Evolutionary conservation across 1,140 invertebrate genomes (phyloP), one percentile per base, ranked within the genome.

Genomic region (Halyomorpha halys): DNA sequence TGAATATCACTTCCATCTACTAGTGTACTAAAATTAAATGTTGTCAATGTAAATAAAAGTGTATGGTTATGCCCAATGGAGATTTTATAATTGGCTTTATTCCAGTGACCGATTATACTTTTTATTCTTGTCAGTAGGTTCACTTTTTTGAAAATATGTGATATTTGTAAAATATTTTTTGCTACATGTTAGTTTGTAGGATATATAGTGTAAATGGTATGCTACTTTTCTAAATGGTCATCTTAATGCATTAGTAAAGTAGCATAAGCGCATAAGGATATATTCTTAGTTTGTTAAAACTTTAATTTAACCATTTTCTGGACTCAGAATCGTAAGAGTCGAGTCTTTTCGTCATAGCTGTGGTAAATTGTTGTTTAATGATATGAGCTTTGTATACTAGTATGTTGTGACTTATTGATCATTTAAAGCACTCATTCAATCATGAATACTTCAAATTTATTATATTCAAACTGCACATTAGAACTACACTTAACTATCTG

Each of bases 91-190:
- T 56, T 23, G 53, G 53, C 53, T 25, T 56, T 6, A 25, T 56
- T 23, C 18, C 53, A 19, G 23, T 56, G 15, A 23, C 19, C 53
- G 11, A 23, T 56, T 49, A 11, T 6, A 21, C 5, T 49, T 49
- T 56, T 3, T 23, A 23, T 15, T 25, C 9, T 25, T 56, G 18
- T 56, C 6, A 23, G 53, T 56, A 56, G 53, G 15, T 56, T 56
- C 53, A 56, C 53, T 56, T 23, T 56, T 56, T 56, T 56, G 18
- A 56, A 56, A 56, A 56, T 56, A 56, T 56, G 53, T 56, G 53
- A 56, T 56, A 56, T 56, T 23, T 56, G 23, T 56, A 56, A 56
- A 56, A 56, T 56, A 56, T 56, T 56, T 56, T 56, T 56, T 56
- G 53, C 53, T 56, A 56, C 53, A 56, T 56, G 53, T 56, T 56